Percentiles rank a stretch among this genome's conserved stretches.
Conservation (phyloP, 2,888 invertebrate species). For the Gari tellinella region DNA sequence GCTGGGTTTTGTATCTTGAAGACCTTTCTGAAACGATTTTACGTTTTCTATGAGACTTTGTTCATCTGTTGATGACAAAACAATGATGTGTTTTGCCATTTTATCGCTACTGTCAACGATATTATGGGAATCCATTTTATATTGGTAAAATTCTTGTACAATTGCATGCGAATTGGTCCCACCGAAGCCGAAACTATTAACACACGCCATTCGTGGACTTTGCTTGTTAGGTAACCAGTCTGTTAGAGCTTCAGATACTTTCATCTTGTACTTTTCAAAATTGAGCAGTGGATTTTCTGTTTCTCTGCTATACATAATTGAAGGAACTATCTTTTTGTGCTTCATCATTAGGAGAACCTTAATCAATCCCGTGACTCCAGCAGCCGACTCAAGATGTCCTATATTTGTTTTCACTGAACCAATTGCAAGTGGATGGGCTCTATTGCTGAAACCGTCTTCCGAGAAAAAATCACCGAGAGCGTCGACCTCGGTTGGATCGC, state of each 20-base stretch:
- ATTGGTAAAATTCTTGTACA: conserved; percentile 19
- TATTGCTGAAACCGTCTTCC: neutral
- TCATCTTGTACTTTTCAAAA: conserved; percentile 36
- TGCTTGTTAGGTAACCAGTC: conserved; percentile 33
- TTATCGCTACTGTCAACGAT: neutral
- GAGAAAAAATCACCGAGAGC: conserved; percentile 19
- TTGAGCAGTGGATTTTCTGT: conserved; percentile 56
- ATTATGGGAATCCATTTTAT: neutral
- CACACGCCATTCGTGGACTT: conserved; percentile 30
- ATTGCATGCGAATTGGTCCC: conserved; percentile 68
- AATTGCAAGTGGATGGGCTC: conserved; percentile 30
- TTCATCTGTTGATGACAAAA: neutral
- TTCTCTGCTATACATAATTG: conserved; percentile 54
- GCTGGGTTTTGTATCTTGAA: too few species aligned
- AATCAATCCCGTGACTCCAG: conserved; percentile 68
- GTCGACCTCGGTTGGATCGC: conserved; percentile 68
- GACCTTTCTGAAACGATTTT: neutral
- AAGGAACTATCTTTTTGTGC: conserved; percentile 60
- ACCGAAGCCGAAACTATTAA: conserved; percentile 68
- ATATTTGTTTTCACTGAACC: conserved; percentile 72
- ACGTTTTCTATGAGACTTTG: neutral
- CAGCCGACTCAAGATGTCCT: conserved; percentile 67
- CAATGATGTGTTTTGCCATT: neutral
- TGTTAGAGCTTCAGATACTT: conserved; percentile 43
- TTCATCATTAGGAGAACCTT: conserved; percentile 70